Evolutionary conservation across 2,113 vertebrate genomes (phyloP), one percentile per base, ranked within the genome.

Genomic region (Sciurus niger): DNA sequence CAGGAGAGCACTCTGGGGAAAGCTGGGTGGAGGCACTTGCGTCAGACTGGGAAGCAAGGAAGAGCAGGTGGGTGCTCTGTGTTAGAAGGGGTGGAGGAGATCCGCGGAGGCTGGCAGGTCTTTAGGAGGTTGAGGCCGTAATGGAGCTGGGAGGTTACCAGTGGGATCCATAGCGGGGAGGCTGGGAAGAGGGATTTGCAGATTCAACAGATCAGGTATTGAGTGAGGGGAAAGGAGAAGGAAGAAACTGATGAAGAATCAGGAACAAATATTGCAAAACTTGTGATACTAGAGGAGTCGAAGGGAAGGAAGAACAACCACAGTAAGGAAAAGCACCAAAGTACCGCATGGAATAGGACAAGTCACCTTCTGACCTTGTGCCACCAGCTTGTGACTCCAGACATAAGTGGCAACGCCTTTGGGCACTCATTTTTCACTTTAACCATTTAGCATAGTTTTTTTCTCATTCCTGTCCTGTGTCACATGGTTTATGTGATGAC

Each of bases 371-470:
- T 28, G 55, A 70, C 20, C 40, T 55, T 40, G 74, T 25, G 37
- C 68, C 32, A 79, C 13, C 60, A 55, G 34, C 0, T 55, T 78
- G 55, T 22, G 55, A 58, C 55, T 58, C 55, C 55, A 58, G 53
- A 53, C 53, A 13, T 53, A 53, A 58, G 55, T 58, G 55, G 20
- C 18, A 22, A 24, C 24, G 55, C 55, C 2, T 58, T 22, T 22
- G 55, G 55, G 55, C 55, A 28, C 24, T 63, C 3, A 9, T 3
- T 63, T 82, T 84, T 73, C 43, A 53, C 13, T 79, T 95, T 93
- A 94, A 92, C n/a, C 51, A 30, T 79, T 68, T 40, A 25, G 55
- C 25, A 24, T 34, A n/a, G 80, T 92, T 91, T 68, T 67, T 78
- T 84, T 89, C 24, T 65, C 14, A 73, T 96, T 18, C 77, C 67